Evolutionary conservation across 2,888 invertebrate species (phyloP).

Genomic region (Nesidiocoris tenuis): DNA sequence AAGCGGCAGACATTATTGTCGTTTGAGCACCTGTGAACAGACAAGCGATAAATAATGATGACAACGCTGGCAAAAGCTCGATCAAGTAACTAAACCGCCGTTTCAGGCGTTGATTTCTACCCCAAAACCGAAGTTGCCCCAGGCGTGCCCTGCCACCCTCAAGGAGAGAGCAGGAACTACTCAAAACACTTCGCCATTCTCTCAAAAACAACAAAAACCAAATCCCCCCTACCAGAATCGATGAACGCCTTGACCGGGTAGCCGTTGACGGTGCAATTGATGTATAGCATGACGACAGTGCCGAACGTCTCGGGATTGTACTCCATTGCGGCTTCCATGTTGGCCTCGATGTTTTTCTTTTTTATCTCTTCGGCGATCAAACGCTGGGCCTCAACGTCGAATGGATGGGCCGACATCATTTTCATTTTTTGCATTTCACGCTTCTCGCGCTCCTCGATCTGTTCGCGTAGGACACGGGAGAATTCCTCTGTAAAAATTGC

Average conservation of each 20-base stretch:
- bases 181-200: too few species aligned
- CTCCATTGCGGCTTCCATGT: constrained; percentile 99
- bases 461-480: constrained; percentile 74
- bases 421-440: constrained; percentile 79
- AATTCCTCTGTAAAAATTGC: constrained; percentile 67
- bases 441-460: constrained; percentile 77
- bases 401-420: constrained; percentile 91
- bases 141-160: too few species aligned
- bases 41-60: too few species aligned
- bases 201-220: too few species aligned
- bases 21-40: constrained; percentile 81
- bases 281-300: constrained; percentile 95
- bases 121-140: too few species aligned
- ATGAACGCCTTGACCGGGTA: constrained; percentile 97
- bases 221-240: constrained; percentile 85
- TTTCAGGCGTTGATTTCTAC: too few species aligned
- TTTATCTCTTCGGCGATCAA: constrained; percentile 94
- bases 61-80: too few species aligned
- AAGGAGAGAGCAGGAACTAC: too few species aligned
- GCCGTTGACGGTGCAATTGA: constrained; percentile 95
- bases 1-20: constrained; percentile 95
- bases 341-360: constrained; percentile 93
- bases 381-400: constrained; percentile 91
- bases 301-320: constrained; percentile 98
- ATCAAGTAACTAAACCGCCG: too few species aligned